These are phyloP conservation scores for Himalopsyche kuldschensis DNA, from an alignment of 2,888 invertebrate species.

Conservation along the genomic window DNA sequence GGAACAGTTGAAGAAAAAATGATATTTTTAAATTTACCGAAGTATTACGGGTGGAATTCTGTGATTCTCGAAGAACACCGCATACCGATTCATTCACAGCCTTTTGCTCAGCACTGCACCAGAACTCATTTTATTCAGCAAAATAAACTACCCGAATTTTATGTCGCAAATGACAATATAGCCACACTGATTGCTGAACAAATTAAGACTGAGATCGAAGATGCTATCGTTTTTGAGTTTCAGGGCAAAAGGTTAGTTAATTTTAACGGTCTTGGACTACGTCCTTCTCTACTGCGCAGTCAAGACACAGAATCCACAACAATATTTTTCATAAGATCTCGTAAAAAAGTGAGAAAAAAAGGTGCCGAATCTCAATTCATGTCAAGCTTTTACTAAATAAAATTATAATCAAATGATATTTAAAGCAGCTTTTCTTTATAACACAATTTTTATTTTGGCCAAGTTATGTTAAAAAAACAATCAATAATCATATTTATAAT, in stretches of 20 bases:
- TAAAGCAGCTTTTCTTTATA: too few species aligned
- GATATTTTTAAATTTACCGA: constrained; percentile 79
- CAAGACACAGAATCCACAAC: too few species aligned
- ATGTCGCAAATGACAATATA: constrained; percentile 53
- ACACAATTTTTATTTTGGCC: too few species aligned
- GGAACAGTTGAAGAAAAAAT: constrained; percentile 83
- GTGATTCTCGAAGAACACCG: constrained; percentile 62
- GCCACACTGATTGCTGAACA: constrained; percentile 56
- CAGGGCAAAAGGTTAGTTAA: constrained; percentile 59
- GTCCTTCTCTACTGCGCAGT: background rate
- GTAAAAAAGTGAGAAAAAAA: too few species aligned
- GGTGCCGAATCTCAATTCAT: too few species aligned
- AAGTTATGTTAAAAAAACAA: too few species aligned
- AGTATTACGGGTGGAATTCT: constrained; percentile 76
- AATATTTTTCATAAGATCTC: too few species aligned
- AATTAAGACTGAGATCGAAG: constrained; percentile 64
- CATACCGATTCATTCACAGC: constrained; percentile 69
- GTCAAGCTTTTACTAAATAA: too few species aligned
- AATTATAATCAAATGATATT: too few species aligned
- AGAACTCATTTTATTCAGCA: constrained; percentile 70
- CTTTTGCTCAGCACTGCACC: constrained; percentile 74
- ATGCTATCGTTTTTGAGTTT: constrained; percentile 66
- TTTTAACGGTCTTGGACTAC: background rate
- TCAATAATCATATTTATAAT: too few species aligned
- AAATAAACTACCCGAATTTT: constrained; percentile 63